Evolutionary conservation across 2,797 vertebrate genomes (phyloP).

Genomic region (Takifugu ocellatus): DNA sequence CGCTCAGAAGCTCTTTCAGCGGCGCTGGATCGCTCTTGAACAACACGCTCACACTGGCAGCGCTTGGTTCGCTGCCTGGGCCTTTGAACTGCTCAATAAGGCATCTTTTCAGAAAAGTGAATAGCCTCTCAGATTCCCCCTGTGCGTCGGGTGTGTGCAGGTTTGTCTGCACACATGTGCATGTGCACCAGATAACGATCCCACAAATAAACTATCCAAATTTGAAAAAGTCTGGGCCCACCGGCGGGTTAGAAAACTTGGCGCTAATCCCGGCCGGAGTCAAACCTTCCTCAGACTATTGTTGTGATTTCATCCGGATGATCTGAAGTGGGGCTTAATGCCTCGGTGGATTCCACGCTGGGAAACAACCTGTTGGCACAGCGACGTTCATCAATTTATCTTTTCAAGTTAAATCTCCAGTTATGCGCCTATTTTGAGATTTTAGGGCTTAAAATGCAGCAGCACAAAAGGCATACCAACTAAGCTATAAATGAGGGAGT

Average conservation of each 20-base stretch:
- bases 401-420: constrained; percentile 47
- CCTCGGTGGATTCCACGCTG: neutral
- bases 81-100: constrained; percentile 72
- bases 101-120: constrained; percentile 67
- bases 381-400: neutral
- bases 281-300: constrained; percentile 1
- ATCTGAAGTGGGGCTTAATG: neutral
- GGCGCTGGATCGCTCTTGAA: too few relatives aligned
- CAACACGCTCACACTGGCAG: constrained; percentile 18
- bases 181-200: constrained; percentile 7
- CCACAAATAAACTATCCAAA: constrained; percentile 44
- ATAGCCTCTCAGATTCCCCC: constrained; percentile 66
- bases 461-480: constrained; percentile 20
- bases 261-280: constrained; percentile 16
- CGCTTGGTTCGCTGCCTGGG: neutral
- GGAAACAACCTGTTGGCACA: neutral
- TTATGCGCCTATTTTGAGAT: constrained; percentile 57
- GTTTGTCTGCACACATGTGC: constrained; percentile 14
- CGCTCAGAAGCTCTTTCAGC: neutral
- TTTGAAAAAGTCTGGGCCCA: constrained; percentile 23
- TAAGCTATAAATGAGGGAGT: too few relatives aligned
- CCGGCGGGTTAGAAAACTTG: constrained; percentile 27
- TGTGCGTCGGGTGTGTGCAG: constrained; percentile 16
- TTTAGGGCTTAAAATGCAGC: constrained; percentile 42
- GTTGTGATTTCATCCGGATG: neutral